phyloP scores from a whole-genome alignment of 1,140 invertebrate genomes.

The Oedothorax gibbosus region DNA sequence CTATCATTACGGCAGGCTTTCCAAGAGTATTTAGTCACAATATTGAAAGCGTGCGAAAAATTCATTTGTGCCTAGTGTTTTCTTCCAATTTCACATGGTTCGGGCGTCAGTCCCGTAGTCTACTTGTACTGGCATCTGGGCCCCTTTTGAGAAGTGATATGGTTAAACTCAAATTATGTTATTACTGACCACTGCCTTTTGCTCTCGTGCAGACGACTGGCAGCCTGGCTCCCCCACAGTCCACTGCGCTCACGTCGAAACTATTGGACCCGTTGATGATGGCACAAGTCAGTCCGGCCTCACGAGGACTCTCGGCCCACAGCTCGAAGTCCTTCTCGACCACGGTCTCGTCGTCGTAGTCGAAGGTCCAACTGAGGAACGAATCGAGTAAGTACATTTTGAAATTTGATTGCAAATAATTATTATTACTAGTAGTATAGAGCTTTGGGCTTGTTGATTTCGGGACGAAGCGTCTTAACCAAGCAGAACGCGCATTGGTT shows the following conservation, averaged over 20 bases:
- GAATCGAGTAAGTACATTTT: too few species aligned
- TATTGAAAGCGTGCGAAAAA: too few species aligned
- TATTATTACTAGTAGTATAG: too few species aligned
- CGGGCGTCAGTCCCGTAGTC: not conserved
- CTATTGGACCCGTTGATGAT: constrained; percentile 4
- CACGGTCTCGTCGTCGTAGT: not conserved
- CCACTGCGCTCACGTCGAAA: constrained; percentile 4
- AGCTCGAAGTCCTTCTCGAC: constrained; percentile 29
- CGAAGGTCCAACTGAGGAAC: constrained; percentile 22
- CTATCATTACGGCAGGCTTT: too few species aligned
- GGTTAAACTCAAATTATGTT: not conserved
- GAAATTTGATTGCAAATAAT: too few species aligned
- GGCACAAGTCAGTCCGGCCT: not conserved
- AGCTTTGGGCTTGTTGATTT: too few species aligned
- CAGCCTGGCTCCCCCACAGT: constrained; percentile 21
- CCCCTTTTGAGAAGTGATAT: not conserved
- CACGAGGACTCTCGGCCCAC: constrained; percentile 10
- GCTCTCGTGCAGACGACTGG: constrained; percentile 17
- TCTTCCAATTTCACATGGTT: too few species aligned
- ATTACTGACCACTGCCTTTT: too few species aligned
- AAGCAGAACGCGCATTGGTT: too few species aligned
- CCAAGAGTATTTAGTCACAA: too few species aligned
- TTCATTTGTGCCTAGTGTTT: too few species aligned
- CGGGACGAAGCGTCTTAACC: too few species aligned
- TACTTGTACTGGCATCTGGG: not conserved